Base-by-base conservation (phyloP, 2,797 vertebrate species). In the Cirrhinus mrigala region DNA sequence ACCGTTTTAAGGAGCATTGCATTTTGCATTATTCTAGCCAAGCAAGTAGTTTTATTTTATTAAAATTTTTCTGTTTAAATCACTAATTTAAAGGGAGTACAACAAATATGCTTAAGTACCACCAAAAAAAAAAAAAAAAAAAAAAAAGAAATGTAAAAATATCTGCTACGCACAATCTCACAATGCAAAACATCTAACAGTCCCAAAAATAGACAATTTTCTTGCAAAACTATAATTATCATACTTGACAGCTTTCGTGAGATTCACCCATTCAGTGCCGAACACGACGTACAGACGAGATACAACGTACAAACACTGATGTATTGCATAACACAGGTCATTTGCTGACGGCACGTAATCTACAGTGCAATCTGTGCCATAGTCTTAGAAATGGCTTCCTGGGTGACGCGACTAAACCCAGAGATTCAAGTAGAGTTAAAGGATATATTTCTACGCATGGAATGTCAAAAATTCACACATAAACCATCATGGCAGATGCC, bases 321-420 rank as follows among this genome's bases (percentile, higher is more conserved):
- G 90, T 91, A 91, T 94, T 94, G 93, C 94, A 94, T 94, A 95
- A 93, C 75, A 89, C 87, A 78, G 14, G 60, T 77, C 27, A 27
- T 50, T 66, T 64, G 74, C 27, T 81, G 69, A 83, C 71, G 74
- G 77, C 87, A 81, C 73, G n/a, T 56, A 83, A 50, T 79, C 58
- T 83, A 68, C 74, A 91, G 90, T 78, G 84, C 85, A 86, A 89
- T 90, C 87, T 90, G 91, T 91, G 88, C 92, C 85, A n/a, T 83
- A 70, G 84, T 85, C 90, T 91, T 84, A 91, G 56, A 88, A 88
- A 94, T 93, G 92, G 93, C 92, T 95, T 94, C 62, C 89, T 82
- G 87, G 86, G 68, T 89, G 74, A 77, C 12, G 82, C 64, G 46
- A 75, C 74, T 83, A 81, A 88, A 52, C 60, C 69, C 70, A 88